Conservation (phyloP, 2,888 invertebrate genomes). For the Nowickia ferox region DNA sequence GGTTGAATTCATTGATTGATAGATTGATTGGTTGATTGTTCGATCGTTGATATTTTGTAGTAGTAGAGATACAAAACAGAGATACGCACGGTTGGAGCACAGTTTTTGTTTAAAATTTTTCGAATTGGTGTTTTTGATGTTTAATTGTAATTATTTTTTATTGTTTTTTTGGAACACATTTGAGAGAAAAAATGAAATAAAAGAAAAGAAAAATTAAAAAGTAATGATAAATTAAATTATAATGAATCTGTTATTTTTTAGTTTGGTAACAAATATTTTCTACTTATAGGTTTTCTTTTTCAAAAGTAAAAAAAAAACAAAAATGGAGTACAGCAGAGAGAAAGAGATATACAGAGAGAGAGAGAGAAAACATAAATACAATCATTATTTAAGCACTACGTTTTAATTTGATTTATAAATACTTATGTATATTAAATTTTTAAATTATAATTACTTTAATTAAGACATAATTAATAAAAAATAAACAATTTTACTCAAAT, state of each 20-base stretch:
- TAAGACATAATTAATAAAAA: not conserved
- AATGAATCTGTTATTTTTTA: slow-evolving; percentile 40
- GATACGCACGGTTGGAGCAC: slow-evolving; percentile 66
- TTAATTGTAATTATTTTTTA: slow-evolving; percentile 29
- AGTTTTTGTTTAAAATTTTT: slow-evolving; percentile 33
- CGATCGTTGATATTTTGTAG: slow-evolving; percentile 50
- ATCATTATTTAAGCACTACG: slow-evolving; percentile 30
- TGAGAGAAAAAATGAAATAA: slow-evolving; percentile 58
- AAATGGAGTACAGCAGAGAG: slow-evolving; percentile 23
- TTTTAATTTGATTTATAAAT: not conserved
- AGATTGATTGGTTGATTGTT: slow-evolving; percentile 45
- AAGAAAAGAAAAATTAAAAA: slow-evolving; percentile 63
- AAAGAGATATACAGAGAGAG: slow-evolving; percentile 34
- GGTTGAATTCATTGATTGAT: slow-evolving; percentile 30
- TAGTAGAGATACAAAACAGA: slow-evolving; percentile 69
- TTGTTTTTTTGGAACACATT: slow-evolving; percentile 37
- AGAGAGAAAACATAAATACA: slow-evolving; percentile 20
- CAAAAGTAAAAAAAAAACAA: slow-evolving; percentile 28
- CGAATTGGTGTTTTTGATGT: slow-evolving; percentile 34
- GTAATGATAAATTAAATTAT: slow-evolving; percentile 60
- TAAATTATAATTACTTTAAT: not conserved
- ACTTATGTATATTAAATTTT: not conserved
- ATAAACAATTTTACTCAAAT: not conserved
- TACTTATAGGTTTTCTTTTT: not conserved
- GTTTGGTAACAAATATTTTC: slow-evolving; percentile 3